Base-by-base conservation (phyloP, 64 coral and sea anemone genomes). In the Stichodactyla mertensii region DNA sequence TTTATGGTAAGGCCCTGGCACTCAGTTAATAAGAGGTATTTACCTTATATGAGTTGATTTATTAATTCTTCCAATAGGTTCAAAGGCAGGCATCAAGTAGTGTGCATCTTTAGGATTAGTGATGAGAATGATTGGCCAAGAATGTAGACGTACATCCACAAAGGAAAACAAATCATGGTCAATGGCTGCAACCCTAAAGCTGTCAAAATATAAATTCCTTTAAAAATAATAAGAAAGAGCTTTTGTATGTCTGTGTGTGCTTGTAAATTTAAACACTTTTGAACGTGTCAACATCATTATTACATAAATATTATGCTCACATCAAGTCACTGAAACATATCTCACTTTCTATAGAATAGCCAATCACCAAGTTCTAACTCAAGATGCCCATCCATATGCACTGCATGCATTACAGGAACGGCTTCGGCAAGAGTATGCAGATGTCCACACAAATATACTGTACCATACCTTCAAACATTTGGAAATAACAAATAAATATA, bases 31-130 rank as follows among this genome's bases (percentile, higher is more conserved):
- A 45, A 45, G 36, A 45, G 1, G 3, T 45, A 45, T 45, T 7
- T 86, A 98, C 95, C 97, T 99, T n/a, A 99, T 92, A 57, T 99
- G 97, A n/a, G 93, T 90, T n/a, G 97, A 99, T 31, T 88, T 94
- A 28, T 79, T 99, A 52, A 99, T 99, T 86, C 97, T 89, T n/a
- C 86, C 90, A 13, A 99, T 24, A 10, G 97, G 97, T 69, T 99
- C 97, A 79, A 94, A 85, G 45, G 90, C 90, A 20, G 88, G 93
- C 53, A 99, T 95, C 19, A 92, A 83, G 31, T 99, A 99, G 52
- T 95, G 97, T 6, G 97, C 93, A 77, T 99, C 97, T 62, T 99
- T 99, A 14, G 97, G 97, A 27, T 99, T 99, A 9, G 97, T 95
- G 9, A 99, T 87, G 0, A 99, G 85, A 16, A 95, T 85, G 57